Evolutionary conservation across 2,113 vertebrate genomes (phyloP).

Genomic region (Gorsachius goisagi): DNA sequence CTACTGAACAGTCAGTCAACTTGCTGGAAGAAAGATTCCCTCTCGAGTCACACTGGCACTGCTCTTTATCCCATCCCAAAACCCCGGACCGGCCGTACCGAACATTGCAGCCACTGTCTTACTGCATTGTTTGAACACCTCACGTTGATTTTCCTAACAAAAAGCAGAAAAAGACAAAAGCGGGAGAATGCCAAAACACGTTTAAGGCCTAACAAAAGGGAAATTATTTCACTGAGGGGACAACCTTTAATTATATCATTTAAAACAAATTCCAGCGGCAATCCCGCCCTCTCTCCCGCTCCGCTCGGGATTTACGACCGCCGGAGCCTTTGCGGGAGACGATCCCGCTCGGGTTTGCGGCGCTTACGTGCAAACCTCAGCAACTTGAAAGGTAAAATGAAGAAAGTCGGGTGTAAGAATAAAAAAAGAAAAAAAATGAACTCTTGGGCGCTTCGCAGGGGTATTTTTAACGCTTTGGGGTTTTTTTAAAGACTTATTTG

Average conservation of each 20-base stretch:
- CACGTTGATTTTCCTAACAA: not conserved
- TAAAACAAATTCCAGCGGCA: not conserved
- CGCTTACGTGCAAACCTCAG: not conserved
- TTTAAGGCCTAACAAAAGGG: slow-evolving; percentile 8
- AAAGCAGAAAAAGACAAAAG: slow-evolving; percentile 2
- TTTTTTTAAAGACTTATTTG: not conserved
- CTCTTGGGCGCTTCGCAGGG: not conserved
- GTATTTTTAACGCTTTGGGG: not conserved
- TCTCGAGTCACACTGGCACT: not conserved
- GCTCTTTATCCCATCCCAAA: not conserved
- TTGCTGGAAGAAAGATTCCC: not conserved
- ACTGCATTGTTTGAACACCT: slow-evolving; percentile 3
- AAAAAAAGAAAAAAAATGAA: not conserved
- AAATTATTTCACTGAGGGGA: not conserved
- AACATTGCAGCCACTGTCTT: not conserved
- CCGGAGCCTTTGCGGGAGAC: not conserved
- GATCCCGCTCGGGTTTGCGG: not conserved
- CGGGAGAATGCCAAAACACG: slow-evolving; percentile 1
- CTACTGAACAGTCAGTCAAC: not conserved
- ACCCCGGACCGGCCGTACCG: not conserved
- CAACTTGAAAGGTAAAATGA: not conserved
- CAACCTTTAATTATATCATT: not conserved
- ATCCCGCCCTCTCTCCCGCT: not conserved
- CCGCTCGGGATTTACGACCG: not conserved
- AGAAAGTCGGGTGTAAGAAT: not conserved